Percentiles rank a stretch among this genome's conserved stretches.
Conservation (phyloP, 2,888 invertebrate species). For the Anarsia innoxiella region DNA sequence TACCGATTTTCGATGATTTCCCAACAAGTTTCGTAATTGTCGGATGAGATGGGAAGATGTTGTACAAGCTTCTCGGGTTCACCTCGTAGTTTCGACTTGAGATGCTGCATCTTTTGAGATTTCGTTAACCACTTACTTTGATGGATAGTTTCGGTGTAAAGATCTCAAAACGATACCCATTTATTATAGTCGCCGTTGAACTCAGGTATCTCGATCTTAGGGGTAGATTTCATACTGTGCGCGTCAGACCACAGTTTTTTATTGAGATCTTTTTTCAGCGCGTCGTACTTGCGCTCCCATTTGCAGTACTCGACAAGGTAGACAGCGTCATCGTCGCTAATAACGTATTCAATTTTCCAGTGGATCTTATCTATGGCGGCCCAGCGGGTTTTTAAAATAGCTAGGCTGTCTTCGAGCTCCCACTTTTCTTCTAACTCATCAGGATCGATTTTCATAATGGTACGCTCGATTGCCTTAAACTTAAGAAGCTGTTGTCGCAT, state of each 20-base stretch:
- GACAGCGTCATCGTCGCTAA: not conserved
- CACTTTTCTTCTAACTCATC: not conserved
- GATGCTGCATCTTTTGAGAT: no score
- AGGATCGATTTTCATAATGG: not conserved
- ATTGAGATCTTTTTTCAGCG: not conserved
- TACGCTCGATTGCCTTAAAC: not conserved
- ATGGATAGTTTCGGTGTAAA: not conserved
- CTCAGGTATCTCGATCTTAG: not conserved
- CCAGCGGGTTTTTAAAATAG: not conserved
- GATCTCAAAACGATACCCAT: not conserved
- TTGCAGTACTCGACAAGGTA: not conserved
- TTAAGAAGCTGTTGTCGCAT: not conserved
- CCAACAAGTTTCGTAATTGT: slow-evolving; percentile 1
- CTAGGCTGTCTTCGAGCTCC: slow-evolving; percentile 1
- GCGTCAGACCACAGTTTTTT: not conserved
- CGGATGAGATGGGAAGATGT: not conserved
- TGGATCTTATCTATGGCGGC: not conserved
- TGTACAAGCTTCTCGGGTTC: slow-evolving; percentile 4
- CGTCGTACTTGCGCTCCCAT: not conserved
- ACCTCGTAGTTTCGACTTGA: not conserved
- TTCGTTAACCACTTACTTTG: not conserved
- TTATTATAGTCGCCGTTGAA: no score
- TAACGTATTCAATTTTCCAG: not conserved
- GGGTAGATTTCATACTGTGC: not conserved
- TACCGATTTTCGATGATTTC: not conserved